Conservation (phyloP, 1,140 invertebrate species). For the Drosophila watanabei region DNA sequence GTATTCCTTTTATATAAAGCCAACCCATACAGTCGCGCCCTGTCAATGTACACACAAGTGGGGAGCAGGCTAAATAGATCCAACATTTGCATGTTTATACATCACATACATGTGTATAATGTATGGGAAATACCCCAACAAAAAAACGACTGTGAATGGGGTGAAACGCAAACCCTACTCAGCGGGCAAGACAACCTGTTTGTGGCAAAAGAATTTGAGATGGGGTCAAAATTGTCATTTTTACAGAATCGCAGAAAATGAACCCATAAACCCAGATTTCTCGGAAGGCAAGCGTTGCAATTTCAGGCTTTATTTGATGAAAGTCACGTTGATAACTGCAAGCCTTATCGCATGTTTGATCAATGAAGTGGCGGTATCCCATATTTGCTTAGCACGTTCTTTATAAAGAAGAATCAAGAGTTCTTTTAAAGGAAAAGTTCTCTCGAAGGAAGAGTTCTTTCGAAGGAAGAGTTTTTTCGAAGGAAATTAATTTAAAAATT, state of each 20-base stretch:
- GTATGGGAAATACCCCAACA: conserved; percentile 17
- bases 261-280: conserved; percentile 5
- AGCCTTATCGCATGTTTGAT: conserved; percentile 38
- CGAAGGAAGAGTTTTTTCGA: not conserved
- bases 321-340: conserved; percentile 12
- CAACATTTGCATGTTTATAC: conserved; percentile 23
- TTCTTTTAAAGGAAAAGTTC: not conserved
- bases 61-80: conserved; percentile 39
- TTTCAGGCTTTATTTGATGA: conserved; percentile 3
- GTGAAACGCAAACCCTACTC: conserved; percentile 6
- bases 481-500: not conserved
- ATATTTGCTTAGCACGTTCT: conserved; percentile 1
- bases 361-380: conserved; percentile 16
- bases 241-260: not conserved
- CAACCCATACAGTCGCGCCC: not conserved
- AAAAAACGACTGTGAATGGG: conserved; percentile 9
- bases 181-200: not conserved
- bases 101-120: not conserved
- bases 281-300: conserved; percentile 1
- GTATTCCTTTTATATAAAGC: conserved; percentile 20
- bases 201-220: conserved; percentile 3
- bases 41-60: conserved; percentile 51
- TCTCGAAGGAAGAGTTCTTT: not conserved
- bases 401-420: not conserved
- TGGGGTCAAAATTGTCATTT: conserved; percentile 17